A percentile compares a stretch with the other conserved stretches of the same genome.
These are phyloP conservation scores for Drosophila rellima DNA, from an alignment of 2,888 invertebrate genomes.

Conservation along the genomic window DNA sequence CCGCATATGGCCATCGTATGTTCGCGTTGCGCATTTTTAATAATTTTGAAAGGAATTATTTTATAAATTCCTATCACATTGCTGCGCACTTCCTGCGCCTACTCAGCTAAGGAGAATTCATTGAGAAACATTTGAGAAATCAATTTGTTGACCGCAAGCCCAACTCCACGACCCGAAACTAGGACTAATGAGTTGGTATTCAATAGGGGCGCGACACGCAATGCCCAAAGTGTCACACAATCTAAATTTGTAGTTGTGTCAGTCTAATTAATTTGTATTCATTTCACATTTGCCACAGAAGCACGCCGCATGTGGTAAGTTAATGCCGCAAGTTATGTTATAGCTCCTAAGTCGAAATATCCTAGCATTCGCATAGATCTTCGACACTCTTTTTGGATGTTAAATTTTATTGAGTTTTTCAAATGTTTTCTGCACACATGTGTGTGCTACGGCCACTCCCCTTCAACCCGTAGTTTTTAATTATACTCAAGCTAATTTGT, in stretches of 20 bases:
- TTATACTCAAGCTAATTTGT: constrained; percentile 49
- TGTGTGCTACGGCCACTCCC: constrained; percentile 8
- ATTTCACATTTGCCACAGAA: constrained; percentile 22
- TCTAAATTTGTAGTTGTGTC: constrained; percentile 21
- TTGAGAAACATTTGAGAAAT: constrained; percentile 25
- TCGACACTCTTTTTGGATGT: background rate
- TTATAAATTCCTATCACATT: constrained; percentile 43
- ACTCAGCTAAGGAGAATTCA: constrained; percentile 16
- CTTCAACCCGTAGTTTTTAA: constrained; percentile 28
- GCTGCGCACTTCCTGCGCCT: constrained; percentile 33
- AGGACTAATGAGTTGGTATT: constrained; percentile 27
- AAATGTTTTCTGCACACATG: background rate
- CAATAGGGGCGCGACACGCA: constrained; percentile 23
- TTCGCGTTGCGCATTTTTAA: constrained; percentile 41
- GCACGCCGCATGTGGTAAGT: constrained; percentile 38
- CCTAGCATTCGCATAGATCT: background rate
- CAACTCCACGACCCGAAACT: constrained; percentile 23
- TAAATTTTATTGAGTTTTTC: constrained; percentile 8
- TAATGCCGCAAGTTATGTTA: background rate
- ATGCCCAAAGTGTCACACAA: constrained; percentile 16
- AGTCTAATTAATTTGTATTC: constrained; percentile 39
- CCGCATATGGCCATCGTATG: constrained; percentile 61
- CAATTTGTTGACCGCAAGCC: constrained; percentile 22
- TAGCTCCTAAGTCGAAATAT: background rate
- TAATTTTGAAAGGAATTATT: constrained; percentile 37